These are phyloP conservation scores for Drosophila neotestacea DNA, from an alignment of 2,888 invertebrate genomes.

Conservation along the genomic window DNA sequence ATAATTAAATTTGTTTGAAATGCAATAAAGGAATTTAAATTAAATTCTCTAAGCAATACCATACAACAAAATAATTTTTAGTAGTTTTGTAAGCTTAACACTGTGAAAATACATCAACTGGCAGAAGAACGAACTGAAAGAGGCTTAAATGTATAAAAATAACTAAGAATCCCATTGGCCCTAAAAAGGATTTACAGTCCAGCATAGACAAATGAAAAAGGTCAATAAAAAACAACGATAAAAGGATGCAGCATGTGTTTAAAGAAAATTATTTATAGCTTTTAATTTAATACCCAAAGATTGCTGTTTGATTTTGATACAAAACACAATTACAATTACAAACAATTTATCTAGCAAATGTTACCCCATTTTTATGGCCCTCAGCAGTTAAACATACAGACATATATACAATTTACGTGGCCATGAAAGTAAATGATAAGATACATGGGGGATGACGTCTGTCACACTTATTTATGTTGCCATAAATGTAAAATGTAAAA, in stretches of 20 bases:
- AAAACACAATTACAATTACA: constrained; percentile 1
- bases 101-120: constrained; percentile 1
- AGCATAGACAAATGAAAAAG: not conserved
- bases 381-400: not conserved
- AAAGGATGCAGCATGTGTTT: constrained; percentile 2
- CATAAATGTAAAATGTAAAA: constrained; percentile 53
- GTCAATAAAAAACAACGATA: not conserved
- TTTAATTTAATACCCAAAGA: not conserved
- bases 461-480: constrained; percentile 44
- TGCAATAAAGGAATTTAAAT: no score
- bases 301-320: not conserved
- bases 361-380: constrained; percentile 1
- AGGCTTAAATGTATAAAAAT: constrained; percentile 14
- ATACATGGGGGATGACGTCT: not conserved
- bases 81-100: not conserved
- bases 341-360: constrained; percentile 1
- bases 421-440: constrained; percentile 29
- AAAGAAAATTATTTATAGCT: constrained; percentile 14
- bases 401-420: constrained; percentile 2
- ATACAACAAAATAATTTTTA: no score
- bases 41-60: not conserved
- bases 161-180: constrained; percentile 4
- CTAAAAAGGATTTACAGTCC: constrained; percentile 5
- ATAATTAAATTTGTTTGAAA: not conserved
- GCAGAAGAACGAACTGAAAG: not conserved